Base-by-base conservation (phyloP, 2,113 vertebrate genomes). In the Micronisus gabar region DNA sequence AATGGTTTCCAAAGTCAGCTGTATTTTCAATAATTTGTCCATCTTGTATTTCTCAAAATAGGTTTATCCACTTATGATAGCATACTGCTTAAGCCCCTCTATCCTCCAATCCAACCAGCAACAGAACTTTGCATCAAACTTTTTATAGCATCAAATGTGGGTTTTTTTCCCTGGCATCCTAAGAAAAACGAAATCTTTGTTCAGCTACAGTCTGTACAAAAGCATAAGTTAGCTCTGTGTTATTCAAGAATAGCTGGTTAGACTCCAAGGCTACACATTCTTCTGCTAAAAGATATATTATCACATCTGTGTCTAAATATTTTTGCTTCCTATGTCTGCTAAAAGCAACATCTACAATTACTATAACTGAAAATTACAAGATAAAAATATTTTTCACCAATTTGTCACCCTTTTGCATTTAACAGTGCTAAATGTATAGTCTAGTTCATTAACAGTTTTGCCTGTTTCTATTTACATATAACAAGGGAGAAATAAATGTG, bases 241-340 rank as follows among this genome's bases (percentile, higher is more conserved):
- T 79, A 38, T 52, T 95, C 70, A 85, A 91, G 81, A 92, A 70
- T 36, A 88, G 63, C 76, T 91, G 34, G 48, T 81, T 81, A 91
- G 58, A 45, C 32, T 74, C 80, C 72, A 53, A 74, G 47, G 65
- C 40, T 66, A 40, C 59, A 83, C n/a, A 41, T 83, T 88, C 53
- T 73, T 94, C 79, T 81, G 29, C 83, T 86, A 84, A 86, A 92
- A 80, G 55, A 81, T 71, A 66, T 5, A 74, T 90, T 91, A 88
- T 71, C 80, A 90, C 63, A 89, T 65, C 70, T 67, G 38, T 75
- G 65, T 92, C 95, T 95, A 95, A 96, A 82, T 88, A 93, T 93
- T 95, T 97, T 90, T 86, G 67, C 25, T 95, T 95, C 15, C 45
- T 41, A 17, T 71, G 53, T 75, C 90, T 94, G 81, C 62, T 90